Conservation (phyloP, 2,113 vertebrate genomes). For the Clarias magur region DNA sequence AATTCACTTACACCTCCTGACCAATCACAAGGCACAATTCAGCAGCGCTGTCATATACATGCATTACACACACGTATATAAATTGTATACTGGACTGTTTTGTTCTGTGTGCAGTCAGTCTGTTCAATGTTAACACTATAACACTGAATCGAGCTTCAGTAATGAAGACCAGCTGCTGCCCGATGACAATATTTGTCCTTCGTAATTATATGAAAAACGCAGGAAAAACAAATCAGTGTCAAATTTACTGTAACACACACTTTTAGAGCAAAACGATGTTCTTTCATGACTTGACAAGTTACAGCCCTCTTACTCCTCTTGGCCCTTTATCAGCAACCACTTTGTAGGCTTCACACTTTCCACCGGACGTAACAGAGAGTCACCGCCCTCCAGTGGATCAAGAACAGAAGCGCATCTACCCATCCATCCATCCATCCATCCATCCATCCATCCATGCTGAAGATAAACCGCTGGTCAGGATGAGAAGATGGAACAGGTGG, state of each 20-base stretch:
- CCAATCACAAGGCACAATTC: neutral
- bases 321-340: neutral
- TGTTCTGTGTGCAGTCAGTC: neutral
- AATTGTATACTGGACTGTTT: neutral
- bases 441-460: neutral
- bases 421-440: neutral
- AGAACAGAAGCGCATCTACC: conserved; percentile 30
- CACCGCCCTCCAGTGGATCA: conserved; percentile 68
- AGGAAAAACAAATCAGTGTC: neutral
- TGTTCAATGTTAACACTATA: neutral
- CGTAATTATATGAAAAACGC: neutral
- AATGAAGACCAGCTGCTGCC: neutral
- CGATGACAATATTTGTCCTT: neutral
- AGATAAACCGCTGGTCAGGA: neutral
- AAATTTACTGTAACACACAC: neutral
- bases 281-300: no score
- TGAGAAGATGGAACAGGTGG: neutral
- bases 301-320: neutral
- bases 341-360: neutral
- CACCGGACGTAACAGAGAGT: conserved; percentile 44
- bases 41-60: neutral
- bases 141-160: neutral
- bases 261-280: neutral
- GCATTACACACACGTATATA: no score
- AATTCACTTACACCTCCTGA: neutral